Evolutionary conservation across 2,113 vertebrate species (phyloP).

Genomic region (Istiophorus platypterus): DNA sequence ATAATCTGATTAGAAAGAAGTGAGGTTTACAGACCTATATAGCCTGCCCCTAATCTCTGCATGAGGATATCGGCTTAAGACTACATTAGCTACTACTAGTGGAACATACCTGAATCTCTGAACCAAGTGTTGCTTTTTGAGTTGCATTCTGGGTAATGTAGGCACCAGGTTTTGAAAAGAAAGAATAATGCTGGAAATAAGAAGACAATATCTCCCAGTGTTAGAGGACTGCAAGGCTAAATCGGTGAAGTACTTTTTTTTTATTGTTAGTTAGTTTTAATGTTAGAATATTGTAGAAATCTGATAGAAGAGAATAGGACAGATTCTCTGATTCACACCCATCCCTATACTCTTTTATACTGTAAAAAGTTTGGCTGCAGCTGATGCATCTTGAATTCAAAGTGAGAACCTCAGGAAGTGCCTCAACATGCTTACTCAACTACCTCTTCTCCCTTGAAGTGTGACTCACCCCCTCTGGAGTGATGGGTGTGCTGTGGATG

Average conservation of each 20-base stretch:
- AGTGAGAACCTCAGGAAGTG: slow-evolving; percentile 44
- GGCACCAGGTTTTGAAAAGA: background rate
- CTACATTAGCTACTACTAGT: background rate
- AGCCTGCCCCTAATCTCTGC: background rate
- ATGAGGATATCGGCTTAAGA: background rate
- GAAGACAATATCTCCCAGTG: background rate
- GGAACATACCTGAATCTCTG: background rate
- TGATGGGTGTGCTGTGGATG: slow-evolving; percentile 27
- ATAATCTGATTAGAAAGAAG: background rate
- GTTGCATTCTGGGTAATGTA: background rate
- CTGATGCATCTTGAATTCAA: slow-evolving; percentile 51
- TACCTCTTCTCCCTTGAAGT: slow-evolving; percentile 25
- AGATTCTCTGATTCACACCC: slow-evolving; percentile 23
- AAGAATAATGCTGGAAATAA: background rate
- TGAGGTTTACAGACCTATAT: background rate
- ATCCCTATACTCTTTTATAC: slow-evolving; percentile 39
- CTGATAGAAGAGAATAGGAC: background rate
- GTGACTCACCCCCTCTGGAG: slow-evolving; percentile 20
- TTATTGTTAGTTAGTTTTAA: background rate
- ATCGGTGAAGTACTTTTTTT: background rate
- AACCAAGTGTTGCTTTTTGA: background rate
- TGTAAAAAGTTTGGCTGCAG: slow-evolving; percentile 19
- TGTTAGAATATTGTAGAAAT: background rate
- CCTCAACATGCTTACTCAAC: slow-evolving; percentile 1
- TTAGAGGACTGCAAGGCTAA: background rate